Conservation (phyloP, 92 coral and sea anemone genomes). For the Phenganax marumi region DNA sequence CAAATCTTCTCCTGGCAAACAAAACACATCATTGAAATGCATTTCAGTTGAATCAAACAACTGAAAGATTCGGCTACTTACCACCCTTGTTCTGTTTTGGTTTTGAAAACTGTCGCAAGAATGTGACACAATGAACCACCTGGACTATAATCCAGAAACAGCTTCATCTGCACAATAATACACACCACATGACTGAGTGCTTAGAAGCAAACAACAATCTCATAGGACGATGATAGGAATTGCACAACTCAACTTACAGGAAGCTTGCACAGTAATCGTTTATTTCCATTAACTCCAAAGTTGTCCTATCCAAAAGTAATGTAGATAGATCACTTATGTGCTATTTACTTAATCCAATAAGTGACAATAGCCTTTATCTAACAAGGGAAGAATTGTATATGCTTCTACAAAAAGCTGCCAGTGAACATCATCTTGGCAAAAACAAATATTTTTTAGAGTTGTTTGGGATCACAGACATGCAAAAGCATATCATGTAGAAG, state of each 20-base stretch:
- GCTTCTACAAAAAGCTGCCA: too few species aligned
- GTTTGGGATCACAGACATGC: too few species aligned
- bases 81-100: constrained; percentile 98
- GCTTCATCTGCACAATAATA: constrained; percentile 62
- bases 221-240: background rate
- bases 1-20: constrained; percentile 81
- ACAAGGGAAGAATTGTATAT: too few species aligned
- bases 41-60: background rate
- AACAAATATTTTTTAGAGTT: too few species aligned
- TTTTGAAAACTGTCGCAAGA: constrained; percentile 75
- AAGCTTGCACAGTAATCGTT: constrained; percentile 85
- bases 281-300: constrained; percentile 87
- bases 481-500: too few species aligned
- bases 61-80: constrained; percentile 31
- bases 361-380: too few species aligned
- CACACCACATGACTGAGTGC: background rate
- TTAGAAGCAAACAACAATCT: background rate
- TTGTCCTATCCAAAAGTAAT: constrained; percentile 61
- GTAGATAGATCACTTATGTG: background rate
- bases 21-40: background rate
- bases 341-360: too few species aligned
- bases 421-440: too few species aligned
- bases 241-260: constrained; percentile 63
- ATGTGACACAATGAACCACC: constrained; percentile 86
- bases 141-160: constrained; percentile 79